Evolutionary conservation across 2,888 invertebrate species (phyloP), one percentile per base, ranked within the genome.

Genomic region (Galerucella nymphaeae): DNA sequence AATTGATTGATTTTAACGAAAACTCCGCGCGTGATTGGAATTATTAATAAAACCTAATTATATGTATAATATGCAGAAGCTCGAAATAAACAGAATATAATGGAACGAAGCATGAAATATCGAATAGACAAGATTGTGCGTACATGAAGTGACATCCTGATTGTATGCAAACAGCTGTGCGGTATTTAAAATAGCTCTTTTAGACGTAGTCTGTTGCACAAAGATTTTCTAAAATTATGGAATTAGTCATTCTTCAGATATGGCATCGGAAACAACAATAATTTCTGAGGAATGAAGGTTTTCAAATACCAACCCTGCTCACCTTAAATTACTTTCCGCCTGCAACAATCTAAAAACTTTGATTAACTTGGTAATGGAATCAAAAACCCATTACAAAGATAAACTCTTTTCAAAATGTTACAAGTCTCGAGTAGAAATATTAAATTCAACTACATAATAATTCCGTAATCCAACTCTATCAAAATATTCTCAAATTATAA

Each of bases 291-390:
- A 50, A 50, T n/a, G 5, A 14, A 8, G 16, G 16, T 45, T 45
- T 14, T 45, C 14, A 1, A 45, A 45, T 45, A 45, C 14, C 14
- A 11, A 45, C 45, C 14, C 45, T 45, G 14, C 13, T 45, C 4
- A 13, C 45, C 45, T 45, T 45, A 4, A 45, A 45, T 45, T 45
- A 45, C 2, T 45, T 45, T 45, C 2, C 13, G 64, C 20, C 50
- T 50, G 20, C 13, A 66, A 66, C 55, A 67, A 67, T 67, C 58
- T 57, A 45, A 67, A 67, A 67, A 67, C 66, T 67, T 67, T 20
- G 57, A 67, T 67, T 67, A 16, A 9, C 45, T 67, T 45, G 42
- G 41, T 67, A 67, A 67, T 45, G 41, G 20, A 18, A 67, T 67
- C 58, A 67, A 67, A 67, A 67, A 67, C 38, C 58, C 58, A 67